These are phyloP conservation scores for Parascotia fuliginaria DNA, from an alignment of 2,888 invertebrate genomes.

Conservation along the genomic window DNA sequence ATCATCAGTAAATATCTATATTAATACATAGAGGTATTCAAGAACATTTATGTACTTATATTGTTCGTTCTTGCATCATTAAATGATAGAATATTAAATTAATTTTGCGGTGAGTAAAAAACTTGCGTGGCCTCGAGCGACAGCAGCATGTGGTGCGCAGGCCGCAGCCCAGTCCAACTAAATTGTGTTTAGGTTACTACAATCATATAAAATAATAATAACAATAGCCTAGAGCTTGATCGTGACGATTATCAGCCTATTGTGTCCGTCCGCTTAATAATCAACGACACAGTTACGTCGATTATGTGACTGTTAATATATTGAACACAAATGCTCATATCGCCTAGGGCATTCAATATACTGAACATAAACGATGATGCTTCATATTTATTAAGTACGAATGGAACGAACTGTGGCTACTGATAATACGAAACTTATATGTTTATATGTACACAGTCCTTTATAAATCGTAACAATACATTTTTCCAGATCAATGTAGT, in stretches of 20 bases:
- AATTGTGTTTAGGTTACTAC: conserved; percentile 45
- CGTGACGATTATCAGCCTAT: conserved; percentile 56
- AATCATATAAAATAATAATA: conserved; percentile 61
- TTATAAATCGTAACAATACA: conserved; percentile 26
- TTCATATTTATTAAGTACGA: conserved; percentile 5
- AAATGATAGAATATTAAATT: conserved; percentile 71
- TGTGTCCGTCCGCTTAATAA: conserved; percentile 52
- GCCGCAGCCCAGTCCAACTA: conserved; percentile 42
- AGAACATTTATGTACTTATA: no score
- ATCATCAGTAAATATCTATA: no score
- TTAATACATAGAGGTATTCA: no score
- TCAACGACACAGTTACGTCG: conserved; percentile 49
- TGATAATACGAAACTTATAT: conserved; percentile 13
- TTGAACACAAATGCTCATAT: conserved; percentile 36
- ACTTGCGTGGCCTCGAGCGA: conserved; percentile 65
- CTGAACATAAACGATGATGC: conserved; percentile 2
- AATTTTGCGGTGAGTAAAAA: conserved; percentile 72
- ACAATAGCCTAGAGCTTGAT: conserved; percentile 55
- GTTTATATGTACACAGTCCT: conserved; percentile 30
- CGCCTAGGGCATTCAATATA: conserved; percentile 31
- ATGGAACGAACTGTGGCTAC: conserved; percentile 12
- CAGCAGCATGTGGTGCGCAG: conserved; percentile 65
- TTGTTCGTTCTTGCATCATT: conserved; percentile 44
- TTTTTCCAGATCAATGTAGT: conserved; percentile 30
- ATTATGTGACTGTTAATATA: conserved; percentile 49